Evolutionary conservation across 2,113 vertebrate genomes (phyloP), one percentile per base, ranked within the genome.

Genomic region (Odocoileus virginianus): DNA sequence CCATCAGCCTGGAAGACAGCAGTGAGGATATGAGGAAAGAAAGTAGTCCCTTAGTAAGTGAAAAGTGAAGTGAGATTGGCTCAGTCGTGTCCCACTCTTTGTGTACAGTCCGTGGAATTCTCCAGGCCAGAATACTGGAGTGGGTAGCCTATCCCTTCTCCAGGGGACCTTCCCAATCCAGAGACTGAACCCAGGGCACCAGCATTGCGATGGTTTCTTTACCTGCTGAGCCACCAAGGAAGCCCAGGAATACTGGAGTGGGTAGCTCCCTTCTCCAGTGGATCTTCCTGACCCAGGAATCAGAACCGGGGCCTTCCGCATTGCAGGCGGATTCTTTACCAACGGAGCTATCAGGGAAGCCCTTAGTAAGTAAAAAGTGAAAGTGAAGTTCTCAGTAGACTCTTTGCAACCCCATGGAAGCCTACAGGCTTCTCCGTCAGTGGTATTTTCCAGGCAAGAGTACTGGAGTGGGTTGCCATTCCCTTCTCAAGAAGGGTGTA

Each of bases 1-100:
- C 93, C 55, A 76, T 61, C 64, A 71, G 54, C 43, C 93, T 78
- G 57, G 76, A 92, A 84, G 82, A 90, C 25, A 78, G 25, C 64
- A 30, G 28, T 7, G 45, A 96, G 87, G 58, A 57, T 78, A 50
- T 67, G 47, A 55, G 28, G 28, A 93, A 76, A 67, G 52, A 61
- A 81, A 71, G 74, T 43, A 45, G 61, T 2, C 54, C 23, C 25
- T 67, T 40, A 3, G 5, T 12, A 64, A 76, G 78, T 57, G 60
- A 28, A 94, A 17, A 79, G 27, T 40, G n/a, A 40, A 71, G 5
- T 71, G 9, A 71, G 21, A 23, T 10, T 12, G 5, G n/a, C 5
- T 40, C 36, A 40, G 67, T 40, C 2, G 0, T 74, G 36, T 74
- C 36, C 0, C 0, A 74, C n/a, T 74, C 21, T 36, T 71, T 13